Percentiles rank a stretch among this genome's conserved stretches.
phyloP scores from a whole-genome alignment of 2,888 invertebrate genomes.

The Lathronympha strigana region DNA sequence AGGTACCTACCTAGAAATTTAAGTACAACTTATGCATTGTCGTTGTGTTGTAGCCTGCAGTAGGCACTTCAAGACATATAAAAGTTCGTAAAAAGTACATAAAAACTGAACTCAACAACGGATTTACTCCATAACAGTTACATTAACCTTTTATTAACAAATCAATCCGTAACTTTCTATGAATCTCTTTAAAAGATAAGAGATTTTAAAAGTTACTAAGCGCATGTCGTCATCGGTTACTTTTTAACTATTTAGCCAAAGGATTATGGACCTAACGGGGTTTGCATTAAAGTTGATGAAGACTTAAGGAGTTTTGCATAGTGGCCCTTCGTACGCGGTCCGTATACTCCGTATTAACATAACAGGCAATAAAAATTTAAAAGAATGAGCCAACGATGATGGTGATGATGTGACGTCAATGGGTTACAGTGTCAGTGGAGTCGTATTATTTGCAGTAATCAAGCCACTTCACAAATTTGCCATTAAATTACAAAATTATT shows the following conservation, averaged over 20 bases:
- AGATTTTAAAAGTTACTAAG: background rate
- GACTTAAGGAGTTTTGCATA: background rate
- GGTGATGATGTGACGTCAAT: background rate
- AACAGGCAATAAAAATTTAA: conserved; percentile 13
- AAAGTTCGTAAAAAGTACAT: no score
- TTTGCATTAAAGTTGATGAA: background rate
- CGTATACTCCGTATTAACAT: conserved; percentile 12
- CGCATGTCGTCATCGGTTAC: background rate
- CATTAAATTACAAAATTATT: no score
- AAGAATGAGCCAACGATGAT: background rate
- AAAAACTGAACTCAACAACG: background rate
- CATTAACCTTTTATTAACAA: conserved; percentile 1
- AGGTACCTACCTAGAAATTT: no score
- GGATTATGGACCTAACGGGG: conserved; percentile 3
- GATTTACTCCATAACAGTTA: background rate
- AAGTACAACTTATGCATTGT: no score
- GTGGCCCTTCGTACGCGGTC: conserved; percentile 14
- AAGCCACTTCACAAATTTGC: no score
- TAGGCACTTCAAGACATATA: no score
- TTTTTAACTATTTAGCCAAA: background rate
- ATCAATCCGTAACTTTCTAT: background rate
- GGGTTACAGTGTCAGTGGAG: background rate
- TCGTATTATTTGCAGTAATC: background rate
- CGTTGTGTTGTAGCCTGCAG: no score
- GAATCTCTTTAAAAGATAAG: background rate